These are phyloP conservation scores for Lagocephalus sceleratus DNA, from an alignment of 2,797 vertebrate species.

Conservation along the genomic window DNA sequence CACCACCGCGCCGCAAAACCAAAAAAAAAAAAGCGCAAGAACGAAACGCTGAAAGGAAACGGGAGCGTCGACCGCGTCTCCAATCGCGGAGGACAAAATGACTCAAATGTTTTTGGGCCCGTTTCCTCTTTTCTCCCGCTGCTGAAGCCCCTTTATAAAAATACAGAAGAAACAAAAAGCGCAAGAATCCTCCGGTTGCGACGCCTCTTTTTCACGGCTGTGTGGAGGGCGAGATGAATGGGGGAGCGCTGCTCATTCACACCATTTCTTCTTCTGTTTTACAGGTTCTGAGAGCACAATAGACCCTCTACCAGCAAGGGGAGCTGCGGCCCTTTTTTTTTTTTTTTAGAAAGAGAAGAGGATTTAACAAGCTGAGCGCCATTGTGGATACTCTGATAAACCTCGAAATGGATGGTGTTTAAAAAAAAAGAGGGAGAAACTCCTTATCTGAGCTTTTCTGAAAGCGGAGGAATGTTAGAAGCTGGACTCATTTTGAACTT, in stretches of 20 bases:
- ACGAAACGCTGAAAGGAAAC: background rate
- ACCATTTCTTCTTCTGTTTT: conserved; percentile 45
- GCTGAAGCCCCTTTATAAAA: conserved; percentile 1
- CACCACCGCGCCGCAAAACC: background rate
- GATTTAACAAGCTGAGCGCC: conserved; percentile 41
- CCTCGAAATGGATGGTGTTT: conserved; percentile 43
- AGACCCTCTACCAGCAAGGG: conserved; percentile 38
- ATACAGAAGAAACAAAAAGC: conserved; percentile 40
- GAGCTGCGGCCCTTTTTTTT: conserved; percentile 34
- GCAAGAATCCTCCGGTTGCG: conserved; percentile 31
- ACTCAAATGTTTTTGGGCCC: conserved; percentile 37
- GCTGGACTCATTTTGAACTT: conserved; percentile 54
- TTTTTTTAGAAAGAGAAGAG: background rate
- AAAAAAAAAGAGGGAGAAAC: conserved; percentile 14
- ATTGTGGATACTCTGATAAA: conserved; percentile 55
- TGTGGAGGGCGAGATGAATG: conserved; percentile 30
- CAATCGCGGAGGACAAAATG: conserved; percentile 34
- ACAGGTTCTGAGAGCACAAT: conserved; percentile 54
- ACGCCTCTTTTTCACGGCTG: conserved; percentile 37
- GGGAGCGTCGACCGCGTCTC: conserved; percentile 28
- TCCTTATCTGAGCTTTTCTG: conserved; percentile 12
- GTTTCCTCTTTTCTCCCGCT: background rate
- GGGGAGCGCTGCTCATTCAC: conserved; percentile 49
- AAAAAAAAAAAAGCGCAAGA: background rate
- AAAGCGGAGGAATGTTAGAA: conserved; percentile 13